phyloP scores from a whole-genome alignment of 2,797 vertebrate genomes.

The Coreius guichenoti region DNA sequence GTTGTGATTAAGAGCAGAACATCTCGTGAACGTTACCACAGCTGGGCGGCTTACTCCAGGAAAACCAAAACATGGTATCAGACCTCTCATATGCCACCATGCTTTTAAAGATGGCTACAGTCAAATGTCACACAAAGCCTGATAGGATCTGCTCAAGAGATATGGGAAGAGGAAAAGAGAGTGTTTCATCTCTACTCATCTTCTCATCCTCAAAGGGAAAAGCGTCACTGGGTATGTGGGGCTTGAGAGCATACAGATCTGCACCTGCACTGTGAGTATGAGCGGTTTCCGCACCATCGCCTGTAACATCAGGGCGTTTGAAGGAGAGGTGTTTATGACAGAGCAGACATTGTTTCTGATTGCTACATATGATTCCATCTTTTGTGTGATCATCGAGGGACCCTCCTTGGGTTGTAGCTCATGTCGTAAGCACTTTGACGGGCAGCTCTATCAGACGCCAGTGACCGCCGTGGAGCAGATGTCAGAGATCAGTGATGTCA shows the following conservation, averaged over 20 bases:
- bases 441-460: slow-evolving; percentile 45
- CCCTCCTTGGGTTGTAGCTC: slow-evolving; percentile 24
- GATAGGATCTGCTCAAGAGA: slow-evolving; percentile 61
- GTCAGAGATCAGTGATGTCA: slow-evolving; percentile 56
- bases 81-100: slow-evolving; percentile 50
- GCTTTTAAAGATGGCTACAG: slow-evolving; percentile 59
- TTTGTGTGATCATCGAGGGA: slow-evolving; percentile 31
- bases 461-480: slow-evolving; percentile 1
- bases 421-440: slow-evolving; percentile 28
- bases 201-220: slow-evolving; percentile 56
- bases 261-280: slow-evolving; percentile 55
- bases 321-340: slow-evolving; percentile 50
- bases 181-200: slow-evolving; percentile 60
- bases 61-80: slow-evolving; percentile 59
- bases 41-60: slow-evolving; percentile 37
- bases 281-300: slow-evolving; percentile 47
- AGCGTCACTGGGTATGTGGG: slow-evolving; percentile 38
- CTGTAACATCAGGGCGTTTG: slow-evolving; percentile 55
- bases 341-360: slow-evolving; percentile 32
- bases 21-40: slow-evolving; percentile 51
- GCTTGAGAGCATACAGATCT: slow-evolving; percentile 32
- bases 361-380: slow-evolving; percentile 35
- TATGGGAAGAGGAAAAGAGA: slow-evolving; percentile 53
- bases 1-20: slow-evolving; percentile 44
- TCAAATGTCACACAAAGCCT: slow-evolving; percentile 63